These are phyloP conservation scores for Apamea anceps DNA, from an alignment of 2,888 invertebrate species.

Conservation along the genomic window DNA sequence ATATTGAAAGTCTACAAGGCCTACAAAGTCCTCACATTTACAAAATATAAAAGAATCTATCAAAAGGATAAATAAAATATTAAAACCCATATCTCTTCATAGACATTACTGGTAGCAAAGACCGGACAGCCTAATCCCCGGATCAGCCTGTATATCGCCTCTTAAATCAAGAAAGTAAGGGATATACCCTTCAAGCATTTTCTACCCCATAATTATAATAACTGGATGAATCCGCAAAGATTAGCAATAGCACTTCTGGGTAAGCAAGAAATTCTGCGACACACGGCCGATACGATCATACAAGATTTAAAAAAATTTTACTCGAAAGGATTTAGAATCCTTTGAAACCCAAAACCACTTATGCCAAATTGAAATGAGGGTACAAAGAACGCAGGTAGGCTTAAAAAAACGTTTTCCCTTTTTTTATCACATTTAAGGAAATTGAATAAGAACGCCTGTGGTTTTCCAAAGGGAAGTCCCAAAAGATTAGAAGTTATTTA, in stretches of 20 bases:
- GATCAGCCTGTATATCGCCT: constrained; percentile 31
- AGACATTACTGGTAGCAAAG: constrained; percentile 14
- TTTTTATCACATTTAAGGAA: constrained; percentile 42
- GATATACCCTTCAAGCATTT: constrained; percentile 53
- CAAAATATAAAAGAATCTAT: too few relatives aligned
- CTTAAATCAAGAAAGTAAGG: constrained; percentile 57
- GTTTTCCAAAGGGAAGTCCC: constrained; percentile 26
- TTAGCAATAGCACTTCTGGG: constrained; percentile 31
- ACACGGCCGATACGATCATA: constrained; percentile 19
- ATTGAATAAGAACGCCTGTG: constrained; percentile 46
- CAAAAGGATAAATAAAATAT: too few relatives aligned
- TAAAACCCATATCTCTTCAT: background rate
- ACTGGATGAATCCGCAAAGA: constrained; percentile 53
- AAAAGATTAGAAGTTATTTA: constrained; percentile 10
- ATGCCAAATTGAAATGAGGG: constrained; percentile 50
- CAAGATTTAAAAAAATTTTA: constrained; percentile 19
- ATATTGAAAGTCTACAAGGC: too few relatives aligned
- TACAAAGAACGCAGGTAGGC: constrained; percentile 43
- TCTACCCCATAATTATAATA: constrained; percentile 60
- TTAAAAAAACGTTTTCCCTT: constrained; percentile 30
- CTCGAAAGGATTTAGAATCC: constrained; percentile 9
- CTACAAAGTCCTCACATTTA: too few relatives aligned
- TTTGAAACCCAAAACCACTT: constrained; percentile 51
- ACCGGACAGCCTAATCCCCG: constrained; percentile 31
- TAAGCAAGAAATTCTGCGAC: constrained; percentile 42